A percentile compares a stretch with the other conserved stretches of the same genome.
These are phyloP conservation scores for Archips crataeganus DNA, from an alignment of 2,888 invertebrate genomes.

Conservation along the genomic window DNA sequence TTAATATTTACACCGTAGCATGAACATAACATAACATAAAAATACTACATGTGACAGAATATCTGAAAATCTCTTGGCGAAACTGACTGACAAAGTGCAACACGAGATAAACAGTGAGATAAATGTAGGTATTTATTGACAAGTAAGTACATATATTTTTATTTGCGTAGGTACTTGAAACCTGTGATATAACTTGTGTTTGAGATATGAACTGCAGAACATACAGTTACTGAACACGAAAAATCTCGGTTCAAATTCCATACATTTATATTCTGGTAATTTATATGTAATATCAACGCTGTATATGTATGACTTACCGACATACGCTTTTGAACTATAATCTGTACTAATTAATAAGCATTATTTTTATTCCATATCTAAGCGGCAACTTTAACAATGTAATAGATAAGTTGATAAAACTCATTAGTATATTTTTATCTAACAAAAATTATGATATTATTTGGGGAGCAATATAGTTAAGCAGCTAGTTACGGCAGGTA, in stretches of 20 bases:
- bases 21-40: neutral
- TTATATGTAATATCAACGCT: neutral
- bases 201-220: neutral
- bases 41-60: neutral
- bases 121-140: neutral
- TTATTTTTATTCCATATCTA: constrained; percentile 7
- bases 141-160: neutral
- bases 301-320: neutral
- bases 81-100: neutral
- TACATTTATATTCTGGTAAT: too few species aligned
- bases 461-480: neutral
- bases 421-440: constrained; percentile 5
- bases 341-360: constrained; percentile 3
- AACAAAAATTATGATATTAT: neutral
- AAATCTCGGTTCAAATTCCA: neutral
- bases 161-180: neutral
- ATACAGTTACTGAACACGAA: neutral
- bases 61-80: neutral
- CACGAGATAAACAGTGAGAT: constrained; percentile 3
- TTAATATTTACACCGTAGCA: too few species aligned
- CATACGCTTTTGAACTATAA: neutral
- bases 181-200: neutral
- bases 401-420: constrained; percentile 15
- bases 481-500: neutral
- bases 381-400: neutral